A percentile compares a stretch with the other conserved stretches of the same genome.
These are phyloP conservation scores for Ceraclea dissimilis DNA, from an alignment of 2,888 invertebrate species.

Conservation along the genomic window DNA sequence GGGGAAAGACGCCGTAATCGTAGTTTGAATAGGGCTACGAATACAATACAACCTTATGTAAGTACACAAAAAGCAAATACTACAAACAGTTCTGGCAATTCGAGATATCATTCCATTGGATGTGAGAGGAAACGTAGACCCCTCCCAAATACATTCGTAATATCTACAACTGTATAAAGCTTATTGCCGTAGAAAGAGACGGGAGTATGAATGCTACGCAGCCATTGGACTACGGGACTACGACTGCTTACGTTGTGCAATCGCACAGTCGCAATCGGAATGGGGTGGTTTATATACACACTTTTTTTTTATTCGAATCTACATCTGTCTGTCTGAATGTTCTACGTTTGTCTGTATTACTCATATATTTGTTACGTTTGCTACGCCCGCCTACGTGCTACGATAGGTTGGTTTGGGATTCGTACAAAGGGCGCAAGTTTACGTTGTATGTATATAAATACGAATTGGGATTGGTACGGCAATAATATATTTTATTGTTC, in stretches of 20 bases:
- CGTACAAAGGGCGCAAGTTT: constrained; percentile 8
- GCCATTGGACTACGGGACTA: constrained; percentile 28
- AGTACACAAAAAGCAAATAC: constrained; percentile 29
- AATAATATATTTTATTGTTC: constrained; percentile 13
- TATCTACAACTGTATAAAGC: constrained; percentile 39
- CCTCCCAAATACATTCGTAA: constrained; percentile 45
- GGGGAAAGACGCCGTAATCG: too few relatives aligned
- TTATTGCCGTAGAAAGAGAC: constrained; percentile 35
- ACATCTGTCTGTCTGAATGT: constrained; percentile 39
- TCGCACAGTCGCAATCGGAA: constrained; percentile 12
- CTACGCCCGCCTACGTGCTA: constrained; percentile 14
- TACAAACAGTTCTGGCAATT: constrained; percentile 36
- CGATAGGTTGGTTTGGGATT: background rate
- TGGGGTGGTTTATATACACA: constrained; percentile 15
- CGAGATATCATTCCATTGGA: constrained; percentile 45
- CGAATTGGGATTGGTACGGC: constrained; percentile 21
- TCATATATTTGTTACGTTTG: constrained; percentile 2
- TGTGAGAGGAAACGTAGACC: constrained; percentile 35
- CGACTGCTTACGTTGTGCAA: constrained; percentile 19
- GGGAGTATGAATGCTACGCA: constrained; percentile 46
- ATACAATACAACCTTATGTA: too few relatives aligned
- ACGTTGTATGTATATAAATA: constrained; percentile 1
- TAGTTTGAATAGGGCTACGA: too few relatives aligned
- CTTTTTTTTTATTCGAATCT: constrained; percentile 29
- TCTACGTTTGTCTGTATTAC: background rate